phyloP scores from a whole-genome alignment of 2,888 invertebrate species.

The Cantharis rustica region DNA sequence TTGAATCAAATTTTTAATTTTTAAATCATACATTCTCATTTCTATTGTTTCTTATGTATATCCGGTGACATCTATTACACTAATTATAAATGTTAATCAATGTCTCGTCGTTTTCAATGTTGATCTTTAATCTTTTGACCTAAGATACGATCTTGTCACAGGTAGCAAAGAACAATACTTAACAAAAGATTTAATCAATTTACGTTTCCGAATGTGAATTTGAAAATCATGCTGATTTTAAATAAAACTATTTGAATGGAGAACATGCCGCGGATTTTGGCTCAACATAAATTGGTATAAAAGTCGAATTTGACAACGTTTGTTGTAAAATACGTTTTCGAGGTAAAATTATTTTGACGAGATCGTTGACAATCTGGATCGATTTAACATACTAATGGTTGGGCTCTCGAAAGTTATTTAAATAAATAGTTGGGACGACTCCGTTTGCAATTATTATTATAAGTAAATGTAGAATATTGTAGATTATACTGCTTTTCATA shows the following conservation, averaged over 20 bases:
- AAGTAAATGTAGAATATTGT: background rate
- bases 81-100: constrained; percentile 48
- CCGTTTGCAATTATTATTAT: background rate
- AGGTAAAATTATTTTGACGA: background rate
- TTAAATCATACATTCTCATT: constrained; percentile 28
- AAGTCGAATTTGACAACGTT: background rate
- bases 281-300: background rate
- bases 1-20: constrained; percentile 6
- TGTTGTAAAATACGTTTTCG: background rate
- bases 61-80: constrained; percentile 42
- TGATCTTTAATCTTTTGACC: constrained; percentile 54
- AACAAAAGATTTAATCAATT: constrained; percentile 6
- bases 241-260: background rate
- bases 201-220: constrained; percentile 18
- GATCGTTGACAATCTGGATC: background rate
- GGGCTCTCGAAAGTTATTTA: background rate
- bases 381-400: background rate
- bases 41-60: constrained; percentile 40
- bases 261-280: background rate
- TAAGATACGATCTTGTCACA: constrained; percentile 31
- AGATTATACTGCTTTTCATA: background rate
- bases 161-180: constrained; percentile 28
- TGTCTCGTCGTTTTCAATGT: constrained; percentile 31
- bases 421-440: background rate
- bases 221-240: constrained; percentile 24